Percentiles rank a stretch among this genome's conserved stretches.
phyloP scores from a whole-genome alignment of 2,888 invertebrate genomes.

The Tortricodes alternella region DNA sequence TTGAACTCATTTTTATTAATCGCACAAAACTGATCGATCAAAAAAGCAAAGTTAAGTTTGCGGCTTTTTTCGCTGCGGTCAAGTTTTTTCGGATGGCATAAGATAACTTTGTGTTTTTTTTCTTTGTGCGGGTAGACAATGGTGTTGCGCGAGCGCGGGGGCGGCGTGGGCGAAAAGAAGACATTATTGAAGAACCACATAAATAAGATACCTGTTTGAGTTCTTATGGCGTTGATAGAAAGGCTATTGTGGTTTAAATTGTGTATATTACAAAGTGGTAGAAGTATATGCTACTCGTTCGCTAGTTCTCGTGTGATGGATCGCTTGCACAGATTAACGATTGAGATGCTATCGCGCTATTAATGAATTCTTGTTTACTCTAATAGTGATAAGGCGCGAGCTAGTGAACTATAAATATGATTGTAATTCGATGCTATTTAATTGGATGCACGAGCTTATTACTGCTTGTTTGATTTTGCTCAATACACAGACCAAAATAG shows the following conservation, averaged over 20 bases:
- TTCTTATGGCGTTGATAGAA: too few relatives aligned
- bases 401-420: too few relatives aligned
- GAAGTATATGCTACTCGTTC: too few relatives aligned
- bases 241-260: too few relatives aligned
- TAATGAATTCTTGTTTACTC: slow-evolving; percentile 17
- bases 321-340: slow-evolving; percentile 27
- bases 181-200: slow-evolving; percentile 36
- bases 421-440: too few relatives aligned
- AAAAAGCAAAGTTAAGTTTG: slow-evolving; percentile 19
- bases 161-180: slow-evolving; percentile 41
- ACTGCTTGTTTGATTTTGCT: too few relatives aligned
- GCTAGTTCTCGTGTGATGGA: slow-evolving; percentile 10
- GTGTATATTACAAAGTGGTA: too few relatives aligned
- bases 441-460: too few relatives aligned
- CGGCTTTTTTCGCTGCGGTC: slow-evolving; percentile 41
- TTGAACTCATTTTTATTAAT: slow-evolving; percentile 30
- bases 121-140: slow-evolving; percentile 46
- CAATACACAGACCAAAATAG: too few relatives aligned
- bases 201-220: too few relatives aligned
- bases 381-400: not conserved
- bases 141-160: slow-evolving; percentile 34
- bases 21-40: slow-evolving; percentile 24
- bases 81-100: too few relatives aligned
- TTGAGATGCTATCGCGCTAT: slow-evolving; percentile 14
- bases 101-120: slow-evolving; percentile 32